Conservation (phyloP, 2,888 invertebrate genomes). For the Mystacides longicornis region DNA sequence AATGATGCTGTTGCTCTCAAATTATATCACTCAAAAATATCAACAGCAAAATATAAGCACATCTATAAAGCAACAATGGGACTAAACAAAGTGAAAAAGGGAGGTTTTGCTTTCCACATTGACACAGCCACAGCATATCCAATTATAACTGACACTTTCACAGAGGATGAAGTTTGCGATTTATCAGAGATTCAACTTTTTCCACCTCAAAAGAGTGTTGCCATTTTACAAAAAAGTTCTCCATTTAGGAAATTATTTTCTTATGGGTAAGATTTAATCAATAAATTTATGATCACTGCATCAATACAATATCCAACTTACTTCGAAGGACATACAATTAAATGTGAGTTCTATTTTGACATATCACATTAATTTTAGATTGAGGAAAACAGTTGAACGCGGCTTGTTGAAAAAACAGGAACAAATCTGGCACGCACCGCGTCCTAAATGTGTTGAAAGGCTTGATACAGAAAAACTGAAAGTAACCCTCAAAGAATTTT, state of each 20-base stretch:
- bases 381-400: conserved; percentile 50
- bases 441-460: conserved; percentile 50
- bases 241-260: conserved; percentile 56
- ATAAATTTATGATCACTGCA: too few relatives aligned
- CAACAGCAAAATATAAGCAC: conserved; percentile 33
- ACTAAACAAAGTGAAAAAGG: conserved; percentile 50
- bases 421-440: conserved; percentile 51
- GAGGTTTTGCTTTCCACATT: conserved; percentile 64
- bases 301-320: too few relatives aligned
- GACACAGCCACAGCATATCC: conserved; percentile 62
- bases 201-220: conserved; percentile 50
- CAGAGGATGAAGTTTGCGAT: conserved; percentile 60
- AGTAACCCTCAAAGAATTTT: conserved; percentile 53
- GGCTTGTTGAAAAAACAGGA: conserved; percentile 53
- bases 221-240: conserved; percentile 52
- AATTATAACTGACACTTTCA: conserved; percentile 56
- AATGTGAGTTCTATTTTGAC: too few relatives aligned
- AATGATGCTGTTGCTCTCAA: conserved; percentile 53
- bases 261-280: conserved; percentile 50
- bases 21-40: conserved; percentile 53
- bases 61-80: conserved; percentile 51
- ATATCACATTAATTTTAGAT: conserved; percentile 38
- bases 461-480: conserved; percentile 42
- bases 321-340: too few relatives aligned
- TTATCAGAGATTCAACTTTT: conserved; percentile 55